Evolutionary conservation across 1,140 invertebrate genomes (phyloP).

Genomic region (Copidosoma floridanum): DNA sequence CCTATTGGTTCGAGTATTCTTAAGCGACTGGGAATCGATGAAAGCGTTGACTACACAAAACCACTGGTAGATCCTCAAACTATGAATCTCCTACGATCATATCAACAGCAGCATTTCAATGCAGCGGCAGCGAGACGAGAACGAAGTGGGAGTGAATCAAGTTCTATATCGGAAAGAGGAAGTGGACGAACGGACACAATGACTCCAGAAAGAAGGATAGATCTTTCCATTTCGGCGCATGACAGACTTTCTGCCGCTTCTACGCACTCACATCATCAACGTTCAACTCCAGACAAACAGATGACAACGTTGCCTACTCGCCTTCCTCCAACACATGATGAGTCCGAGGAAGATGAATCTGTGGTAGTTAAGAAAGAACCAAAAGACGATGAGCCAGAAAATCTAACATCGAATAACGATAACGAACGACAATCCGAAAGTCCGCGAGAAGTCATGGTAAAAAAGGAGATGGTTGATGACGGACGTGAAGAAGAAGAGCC

Average conservation of each 20-base stretch:
- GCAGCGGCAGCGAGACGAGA: constrained; percentile 64
- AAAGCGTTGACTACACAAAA: constrained; percentile 89
- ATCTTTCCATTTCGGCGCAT: constrained; percentile 59
- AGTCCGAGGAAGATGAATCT: constrained; percentile 51
- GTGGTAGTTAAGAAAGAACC: constrained; percentile 52
- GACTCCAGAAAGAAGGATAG: constrained; percentile 73
- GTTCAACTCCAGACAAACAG: constrained; percentile 73
- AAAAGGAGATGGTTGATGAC: constrained; percentile 52
- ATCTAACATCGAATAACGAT: constrained; percentile 46
- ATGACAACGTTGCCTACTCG: constrained; percentile 51
- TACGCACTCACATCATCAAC: constrained; percentile 58
- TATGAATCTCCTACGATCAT: constrained; percentile 76
- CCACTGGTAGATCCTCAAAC: constrained; percentile 83
- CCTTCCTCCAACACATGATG: constrained; percentile 38
- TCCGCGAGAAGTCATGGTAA: constrained; percentile 46
- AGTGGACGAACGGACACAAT: constrained; percentile 73
- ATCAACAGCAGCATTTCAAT: constrained; percentile 64
- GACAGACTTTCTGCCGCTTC: constrained; percentile 48
- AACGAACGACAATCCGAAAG: constrained; percentile 36
- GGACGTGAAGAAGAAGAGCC: constrained; percentile 49
- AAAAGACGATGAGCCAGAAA: constrained; percentile 49
- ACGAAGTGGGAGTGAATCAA: constrained; percentile 81
- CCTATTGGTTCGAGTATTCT: constrained; percentile 85
- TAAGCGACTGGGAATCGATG: constrained; percentile 90
- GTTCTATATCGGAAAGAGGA: constrained; percentile 77